Evolutionary conservation across 2,888 invertebrate genomes (phyloP).

Genomic region (Dascillus cervinus): DNA sequence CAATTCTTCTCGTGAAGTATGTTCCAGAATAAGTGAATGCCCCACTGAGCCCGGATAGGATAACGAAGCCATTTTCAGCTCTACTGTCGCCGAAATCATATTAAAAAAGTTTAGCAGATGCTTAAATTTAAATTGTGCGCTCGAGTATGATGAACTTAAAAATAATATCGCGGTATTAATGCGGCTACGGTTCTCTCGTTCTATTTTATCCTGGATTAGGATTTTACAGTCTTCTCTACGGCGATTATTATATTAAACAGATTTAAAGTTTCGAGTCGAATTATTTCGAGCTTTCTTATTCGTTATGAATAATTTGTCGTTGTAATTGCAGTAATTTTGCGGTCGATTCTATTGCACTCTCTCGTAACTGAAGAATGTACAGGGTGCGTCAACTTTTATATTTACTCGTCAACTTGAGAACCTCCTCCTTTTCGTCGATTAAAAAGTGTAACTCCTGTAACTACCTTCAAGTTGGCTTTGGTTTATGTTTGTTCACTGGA

Average conservation of each 20-base stretch:
- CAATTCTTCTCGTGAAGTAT: too few species aligned
- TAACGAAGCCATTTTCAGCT: constrained; percentile 10
- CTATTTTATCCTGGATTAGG: constrained; percentile 4
- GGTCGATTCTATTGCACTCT: too few species aligned
- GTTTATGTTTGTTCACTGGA: too few species aligned
- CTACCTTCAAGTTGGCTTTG: too few species aligned
- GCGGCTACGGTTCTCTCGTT: constrained; percentile 1
- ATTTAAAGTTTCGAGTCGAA: constrained; percentile 8
- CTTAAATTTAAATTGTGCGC: constrained; percentile 14
- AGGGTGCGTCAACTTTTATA: too few species aligned
- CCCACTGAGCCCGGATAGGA: constrained; percentile 10
- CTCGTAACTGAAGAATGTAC: too few species aligned
- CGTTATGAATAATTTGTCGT: too few species aligned
- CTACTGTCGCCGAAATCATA: constrained; percentile 16
- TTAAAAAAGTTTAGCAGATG: constrained; percentile 20
- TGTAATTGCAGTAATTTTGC: too few species aligned
- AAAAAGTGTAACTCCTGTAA: too few species aligned
- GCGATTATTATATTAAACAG: constrained; percentile 10
- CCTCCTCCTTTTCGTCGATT: too few species aligned
- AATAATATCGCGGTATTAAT: constrained; percentile 12
- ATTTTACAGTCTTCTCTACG: constrained; percentile 5
- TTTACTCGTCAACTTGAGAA: too few species aligned
- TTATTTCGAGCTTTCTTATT: constrained; percentile 3
- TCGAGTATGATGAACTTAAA: constrained; percentile 16
- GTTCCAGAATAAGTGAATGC: too few species aligned